A percentile compares a stretch with the other conserved stretches of the same genome.
phyloP scores from a whole-genome alignment of 2,888 invertebrate species.

The Plemyria rubiginata region DNA sequence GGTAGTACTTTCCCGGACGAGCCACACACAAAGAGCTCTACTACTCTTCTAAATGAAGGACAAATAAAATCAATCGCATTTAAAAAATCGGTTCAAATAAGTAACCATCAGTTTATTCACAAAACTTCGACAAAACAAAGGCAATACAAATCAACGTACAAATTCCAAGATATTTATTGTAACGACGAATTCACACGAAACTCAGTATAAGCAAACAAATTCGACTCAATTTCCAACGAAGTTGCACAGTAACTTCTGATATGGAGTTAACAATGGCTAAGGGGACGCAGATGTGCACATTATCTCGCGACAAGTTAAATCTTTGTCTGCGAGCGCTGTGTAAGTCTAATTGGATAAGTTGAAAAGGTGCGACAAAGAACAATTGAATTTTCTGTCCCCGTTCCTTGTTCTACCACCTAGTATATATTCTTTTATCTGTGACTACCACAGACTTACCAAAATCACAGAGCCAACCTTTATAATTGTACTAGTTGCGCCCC shows the following conservation, averaged over 20 bases:
- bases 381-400: constrained; percentile 58
- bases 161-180: not conserved
- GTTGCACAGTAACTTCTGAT: constrained; percentile 44
- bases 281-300: constrained; percentile 63
- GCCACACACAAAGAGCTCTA: too few relatives aligned
- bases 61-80: too few relatives aligned
- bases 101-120: not conserved
- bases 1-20: too few relatives aligned
- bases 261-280: constrained; percentile 49
- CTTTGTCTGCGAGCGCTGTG: constrained; percentile 60
- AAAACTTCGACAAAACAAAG: not conserved
- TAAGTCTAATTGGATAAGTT: constrained; percentile 74
- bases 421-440: too few relatives aligned
- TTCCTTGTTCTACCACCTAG: constrained; percentile 12
- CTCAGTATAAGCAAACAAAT: constrained; percentile 31
- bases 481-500: too few relatives aligned
- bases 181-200: constrained; percentile 22
- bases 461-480: not conserved
- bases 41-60: too few relatives aligned
- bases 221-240: constrained; percentile 34
- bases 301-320: constrained; percentile 66
- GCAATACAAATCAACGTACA: not conserved
- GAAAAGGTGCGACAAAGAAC: constrained; percentile 66
- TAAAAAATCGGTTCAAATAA: too few relatives aligned
- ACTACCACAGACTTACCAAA: too few relatives aligned